These are phyloP conservation scores for Drosophila neotestacea DNA, from an alignment of 2,888 invertebrate species.

Conservation along the genomic window DNA sequence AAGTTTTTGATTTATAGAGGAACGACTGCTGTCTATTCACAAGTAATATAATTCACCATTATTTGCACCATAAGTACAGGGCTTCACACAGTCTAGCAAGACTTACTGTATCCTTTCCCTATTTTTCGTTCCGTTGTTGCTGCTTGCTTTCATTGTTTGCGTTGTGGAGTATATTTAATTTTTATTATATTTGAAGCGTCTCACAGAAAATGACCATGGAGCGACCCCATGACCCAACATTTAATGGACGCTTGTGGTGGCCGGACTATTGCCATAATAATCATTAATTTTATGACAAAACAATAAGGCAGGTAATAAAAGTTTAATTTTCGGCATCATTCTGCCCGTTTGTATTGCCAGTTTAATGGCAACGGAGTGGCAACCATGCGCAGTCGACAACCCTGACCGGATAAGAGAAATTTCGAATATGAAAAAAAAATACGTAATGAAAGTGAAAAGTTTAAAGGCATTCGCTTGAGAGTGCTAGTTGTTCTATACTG, in stretches of 20 bases:
- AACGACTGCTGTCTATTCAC: no score
- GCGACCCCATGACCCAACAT: conserved; percentile 40
- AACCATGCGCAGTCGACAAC: conserved; percentile 22
- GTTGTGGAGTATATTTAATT: conserved; percentile 56
- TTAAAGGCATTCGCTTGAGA: conserved; percentile 49
- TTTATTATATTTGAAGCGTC: conserved; percentile 66
- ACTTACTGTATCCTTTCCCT: no score
- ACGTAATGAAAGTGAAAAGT: conserved; percentile 76
- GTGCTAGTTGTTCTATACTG: conserved; percentile 24
- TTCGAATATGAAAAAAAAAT: conserved; percentile 55
- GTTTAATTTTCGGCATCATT: conserved; percentile 68
- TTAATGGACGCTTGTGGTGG: conserved; percentile 74
- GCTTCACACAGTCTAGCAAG: no score
- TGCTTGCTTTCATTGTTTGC: conserved; percentile 31
- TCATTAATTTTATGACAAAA: conserved; percentile 80
- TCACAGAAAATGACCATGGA: conserved; percentile 37
- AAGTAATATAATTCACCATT: no score
- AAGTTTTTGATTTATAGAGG: no score
- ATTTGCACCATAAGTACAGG: no score
- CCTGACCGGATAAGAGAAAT: conserved; percentile 17
- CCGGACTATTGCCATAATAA: conserved; percentile 76
- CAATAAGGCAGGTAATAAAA: conserved; percentile 81
- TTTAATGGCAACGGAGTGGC: conserved; percentile 54
- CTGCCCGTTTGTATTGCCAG: conserved; percentile 29
- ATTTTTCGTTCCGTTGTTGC: conserved; percentile 13